Evolutionary conservation across 2,113 vertebrate genomes (phyloP), one percentile per base, ranked within the genome.

Genomic region (Casuarius casuarius): DNA sequence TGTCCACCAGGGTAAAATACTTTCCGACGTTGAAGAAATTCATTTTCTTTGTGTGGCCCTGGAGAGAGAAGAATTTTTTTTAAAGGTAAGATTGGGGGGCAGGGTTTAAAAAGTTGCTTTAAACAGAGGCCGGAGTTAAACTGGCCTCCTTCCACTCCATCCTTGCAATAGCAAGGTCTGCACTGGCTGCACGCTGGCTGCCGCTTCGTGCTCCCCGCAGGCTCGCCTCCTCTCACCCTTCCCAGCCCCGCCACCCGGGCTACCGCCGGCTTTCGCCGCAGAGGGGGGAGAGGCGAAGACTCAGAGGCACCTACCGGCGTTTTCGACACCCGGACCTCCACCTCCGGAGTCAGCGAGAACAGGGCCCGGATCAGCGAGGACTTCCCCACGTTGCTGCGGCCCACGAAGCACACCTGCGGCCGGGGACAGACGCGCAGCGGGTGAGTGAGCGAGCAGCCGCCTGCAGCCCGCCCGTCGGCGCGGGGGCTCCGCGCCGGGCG

Each of bases 31-130:
- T 98, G 98, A 99, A 99, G 98, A 99, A 99, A 97, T 99, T 99
- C 98, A 99, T 98, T 97, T 99, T 99, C 97, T 99, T 99, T 40
- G 99, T 99, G 95, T 99, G 99, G 21, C 99, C 99, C 99, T 99
- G 71, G 52, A 42, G 46, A 77, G 38, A 91, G 38, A 84, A 17
- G 33, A 8, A 75, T 66, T 86, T 61, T 23, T 25, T 58, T 54
- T n/a, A 54, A 42, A 25, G 17, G 8, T 9, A 80, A 49, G 42
- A 29, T 46, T 28, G 62, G 77, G 20, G 42, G 51, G 38, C 33
- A 20, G 8, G 3, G 10, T 10, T 87, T 44, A 6, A n/a, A 84
- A 74, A 67, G 44, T 2, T 82, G 33, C 33, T 87, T 74, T 85
- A 89, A 84, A 62, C 19, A 51, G 16, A 38, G 38, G 38, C 38